Evolutionary conservation across 2,113 vertebrate species (phyloP).

Genomic region (Puffinus mauretanicus): DNA sequence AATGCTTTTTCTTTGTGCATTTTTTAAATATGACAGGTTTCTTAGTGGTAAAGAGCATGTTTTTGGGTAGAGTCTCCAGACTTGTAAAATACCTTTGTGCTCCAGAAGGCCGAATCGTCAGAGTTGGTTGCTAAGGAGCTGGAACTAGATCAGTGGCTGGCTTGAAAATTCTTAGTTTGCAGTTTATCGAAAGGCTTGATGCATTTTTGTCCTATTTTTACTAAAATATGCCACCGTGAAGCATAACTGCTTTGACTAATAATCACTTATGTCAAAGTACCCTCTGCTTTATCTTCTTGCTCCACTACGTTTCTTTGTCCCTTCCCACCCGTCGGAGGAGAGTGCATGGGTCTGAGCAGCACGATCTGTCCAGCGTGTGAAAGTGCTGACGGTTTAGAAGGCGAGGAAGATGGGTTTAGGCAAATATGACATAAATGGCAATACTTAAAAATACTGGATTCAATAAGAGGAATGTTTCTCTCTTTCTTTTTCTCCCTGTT

Average conservation of each 20-base stretch:
- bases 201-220: background rate
- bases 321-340: background rate
- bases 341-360: background rate
- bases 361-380: rapidly evolving
- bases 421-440: rapidly evolving
- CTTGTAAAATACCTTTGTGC: background rate
- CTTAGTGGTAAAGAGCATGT: rapidly evolving
- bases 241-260: too few species aligned
- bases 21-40: background rate
- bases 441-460: background rate
- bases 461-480: rapidly evolving
- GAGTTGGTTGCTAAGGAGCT: background rate
- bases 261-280: rapidly evolving
- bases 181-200: background rate
- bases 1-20: background rate
- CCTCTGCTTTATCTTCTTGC: background rate
- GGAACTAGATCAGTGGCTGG: background rate
- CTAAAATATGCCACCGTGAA: too few species aligned
- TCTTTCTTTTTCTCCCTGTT: background rate
- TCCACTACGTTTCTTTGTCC: rapidly evolving
- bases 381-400: background rate
- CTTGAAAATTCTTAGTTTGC: background rate
- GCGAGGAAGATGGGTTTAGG: background rate
- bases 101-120: rapidly evolving
- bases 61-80: background rate